phyloP scores from a whole-genome alignment of 1,140 invertebrate species.

The Ditylenchus dipsaci region DNA sequence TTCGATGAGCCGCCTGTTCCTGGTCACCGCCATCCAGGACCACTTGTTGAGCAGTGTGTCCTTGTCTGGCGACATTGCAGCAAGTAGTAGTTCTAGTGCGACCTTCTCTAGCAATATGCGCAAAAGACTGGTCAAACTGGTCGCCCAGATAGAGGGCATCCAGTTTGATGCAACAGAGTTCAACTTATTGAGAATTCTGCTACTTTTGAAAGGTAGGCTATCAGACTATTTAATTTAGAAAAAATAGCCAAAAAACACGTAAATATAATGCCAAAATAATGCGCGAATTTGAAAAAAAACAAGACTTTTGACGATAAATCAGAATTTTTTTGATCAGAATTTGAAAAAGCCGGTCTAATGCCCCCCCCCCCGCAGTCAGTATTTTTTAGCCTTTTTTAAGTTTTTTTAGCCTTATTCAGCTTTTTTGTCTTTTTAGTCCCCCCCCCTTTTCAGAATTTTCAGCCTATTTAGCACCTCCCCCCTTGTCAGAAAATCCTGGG shows the following conservation, averaged over 20 bases:
- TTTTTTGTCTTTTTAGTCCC: too few species aligned
- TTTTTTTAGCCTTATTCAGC: too few species aligned
- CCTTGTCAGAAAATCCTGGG: too few species aligned
- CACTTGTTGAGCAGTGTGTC: neutral
- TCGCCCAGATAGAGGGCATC: conserved; percentile 2
- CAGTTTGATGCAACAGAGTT: conserved; percentile 4
- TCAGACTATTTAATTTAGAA: neutral
- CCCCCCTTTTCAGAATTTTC: too few species aligned
- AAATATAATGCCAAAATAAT: neutral
- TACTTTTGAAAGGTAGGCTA: conserved; percentile 3
- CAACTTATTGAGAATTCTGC: neutral
- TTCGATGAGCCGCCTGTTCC: conserved; percentile 4
- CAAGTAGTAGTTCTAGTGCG: neutral
- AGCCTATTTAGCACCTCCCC: too few species aligned
- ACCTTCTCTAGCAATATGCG: neutral
- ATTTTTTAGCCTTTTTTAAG: too few species aligned
- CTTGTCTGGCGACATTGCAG: neutral
- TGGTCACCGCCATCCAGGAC: conserved; percentile 2
- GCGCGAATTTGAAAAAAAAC: too few species aligned
- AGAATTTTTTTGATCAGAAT: too few species aligned
- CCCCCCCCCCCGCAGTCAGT: too few species aligned
- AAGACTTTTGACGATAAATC: too few species aligned
- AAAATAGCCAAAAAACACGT: neutral
- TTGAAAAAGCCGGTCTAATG: too few species aligned
- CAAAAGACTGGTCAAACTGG: neutral